Evolutionary conservation across 2,888 invertebrate species (phyloP), one percentile per base, ranked within the genome.

Genomic region (Aporophyla lueneburgensis): DNA sequence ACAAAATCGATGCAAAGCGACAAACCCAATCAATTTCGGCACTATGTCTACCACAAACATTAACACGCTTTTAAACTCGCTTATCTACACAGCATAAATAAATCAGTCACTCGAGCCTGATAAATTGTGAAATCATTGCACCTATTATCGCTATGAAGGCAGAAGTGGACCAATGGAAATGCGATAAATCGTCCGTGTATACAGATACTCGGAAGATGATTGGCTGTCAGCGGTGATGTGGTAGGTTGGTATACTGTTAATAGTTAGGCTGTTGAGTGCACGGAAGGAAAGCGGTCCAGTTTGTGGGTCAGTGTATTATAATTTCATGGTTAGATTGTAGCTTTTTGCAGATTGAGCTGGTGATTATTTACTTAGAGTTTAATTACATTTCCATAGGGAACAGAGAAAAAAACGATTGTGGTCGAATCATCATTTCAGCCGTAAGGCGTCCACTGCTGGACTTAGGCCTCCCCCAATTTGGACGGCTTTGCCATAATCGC

Each of bases 111-210:
- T 69, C n/a, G 5, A 24, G 14, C 16, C 76, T 81, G 85, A 85
- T 87, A 86, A 84, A 84, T 78, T 81, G 82, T 76, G 76, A 83
- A 85, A 86, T 71, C 75, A 85, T 85, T 87, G 83, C 84, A 74
- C 81, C 77, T 86, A 86, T 85, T 85, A 83, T 87, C 78, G 80
- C 78, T 77, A 78, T 68, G 24, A 69, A 69, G 85, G 80, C 80
- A 86, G 85, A 87, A 88, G 75, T 90, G 76, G 86, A 84, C 69
- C 87, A 90, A 80, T 81, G 67, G 85, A 79, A 84, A 85, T 84
- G 87, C 82, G 71, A 84, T 86, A 84, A 80, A 74, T 82, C 61
- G 40, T 59, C 53, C 24, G n/a, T 63, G 62, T 71, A 54, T 24
- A 49, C 40, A 59, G 71, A 66, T 81, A 74, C 27, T 59, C 6